Evolutionary conservation across 1,140 invertebrate species (phyloP).

Genomic region (Cataglyphis hispanica): DNA sequence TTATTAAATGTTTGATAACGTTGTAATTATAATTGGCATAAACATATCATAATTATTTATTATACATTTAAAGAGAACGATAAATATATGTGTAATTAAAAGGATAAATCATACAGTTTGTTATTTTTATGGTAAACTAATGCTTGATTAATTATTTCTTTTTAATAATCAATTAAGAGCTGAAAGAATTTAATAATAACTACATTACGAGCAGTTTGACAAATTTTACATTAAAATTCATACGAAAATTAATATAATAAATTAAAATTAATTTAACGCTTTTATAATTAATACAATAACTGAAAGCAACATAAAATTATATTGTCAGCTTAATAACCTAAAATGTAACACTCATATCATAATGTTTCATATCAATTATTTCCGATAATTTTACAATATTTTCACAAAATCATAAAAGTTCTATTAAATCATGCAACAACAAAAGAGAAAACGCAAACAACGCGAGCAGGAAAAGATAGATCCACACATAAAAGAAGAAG

Average conservation of each 20-base stretch:
- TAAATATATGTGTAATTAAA: no score
- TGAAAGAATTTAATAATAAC: no score
- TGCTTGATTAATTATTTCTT: no score
- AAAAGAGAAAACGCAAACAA: conserved; percentile 79
- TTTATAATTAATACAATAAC: conserved; percentile 1
- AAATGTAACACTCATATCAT: conserved; percentile 20
- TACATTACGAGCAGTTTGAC: neutral
- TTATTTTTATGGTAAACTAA: no score
- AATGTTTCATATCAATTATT: neutral
- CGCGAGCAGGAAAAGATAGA: conserved; percentile 29
- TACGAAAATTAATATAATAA: neutral
- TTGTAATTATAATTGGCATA: no score
- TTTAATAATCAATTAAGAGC: no score
- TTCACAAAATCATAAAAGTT: conserved; percentile 7
- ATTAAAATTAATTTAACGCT: neutral
- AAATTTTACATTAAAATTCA: neutral
- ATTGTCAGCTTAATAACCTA: conserved; percentile 34
- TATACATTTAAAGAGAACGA: no score
- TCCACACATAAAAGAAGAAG: conserved; percentile 60
- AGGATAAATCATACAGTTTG: no score
- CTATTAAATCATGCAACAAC: conserved; percentile 2
- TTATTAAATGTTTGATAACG: no score
- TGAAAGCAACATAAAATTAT: conserved; percentile 15
- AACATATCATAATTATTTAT: no score
- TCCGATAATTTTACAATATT: neutral